A percentile compares a stretch with the other conserved stretches of the same genome.
These are phyloP conservation scores for Pelusios castaneus DNA, from an alignment of 2,113 vertebrate genomes.

Conservation along the genomic window DNA sequence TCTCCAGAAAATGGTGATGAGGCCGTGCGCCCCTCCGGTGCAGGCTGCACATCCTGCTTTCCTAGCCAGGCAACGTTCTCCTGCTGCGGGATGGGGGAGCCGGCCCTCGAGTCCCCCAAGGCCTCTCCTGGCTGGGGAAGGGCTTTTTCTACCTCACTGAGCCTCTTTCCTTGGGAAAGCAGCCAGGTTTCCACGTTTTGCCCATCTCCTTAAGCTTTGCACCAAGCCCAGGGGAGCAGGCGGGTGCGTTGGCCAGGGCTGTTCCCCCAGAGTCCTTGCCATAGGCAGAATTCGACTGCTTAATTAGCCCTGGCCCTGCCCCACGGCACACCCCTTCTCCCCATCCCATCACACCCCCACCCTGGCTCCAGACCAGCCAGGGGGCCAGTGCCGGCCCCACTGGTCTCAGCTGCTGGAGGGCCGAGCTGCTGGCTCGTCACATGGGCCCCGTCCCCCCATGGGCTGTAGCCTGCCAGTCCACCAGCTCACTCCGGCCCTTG, in stretches of 20 bases:
- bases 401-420: no score
- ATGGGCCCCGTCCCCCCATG: no score
- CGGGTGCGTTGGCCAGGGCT: neutral
- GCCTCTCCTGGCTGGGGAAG: neutral
- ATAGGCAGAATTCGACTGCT: no score
- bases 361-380: no score
- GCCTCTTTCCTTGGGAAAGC: no score
- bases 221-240: neutral
- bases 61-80: neutral
- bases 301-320: no score
- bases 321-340: no score
- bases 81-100: neutral
- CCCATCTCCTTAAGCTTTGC: neutral
- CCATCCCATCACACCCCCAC: no score
- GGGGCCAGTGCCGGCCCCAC: no score
- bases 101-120: neutral
- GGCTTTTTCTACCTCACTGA: neutral
- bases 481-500: no score
- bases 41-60: neutral
- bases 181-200: neutral
- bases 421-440: no score
- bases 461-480: no score
- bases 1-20: conserved; percentile 63
- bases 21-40: neutral
- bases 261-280: neutral